A percentile compares a stretch with the other conserved stretches of the same genome.
Conservation (phyloP, 2,888 invertebrate species). For the Tachystola acroxantha region DNA sequence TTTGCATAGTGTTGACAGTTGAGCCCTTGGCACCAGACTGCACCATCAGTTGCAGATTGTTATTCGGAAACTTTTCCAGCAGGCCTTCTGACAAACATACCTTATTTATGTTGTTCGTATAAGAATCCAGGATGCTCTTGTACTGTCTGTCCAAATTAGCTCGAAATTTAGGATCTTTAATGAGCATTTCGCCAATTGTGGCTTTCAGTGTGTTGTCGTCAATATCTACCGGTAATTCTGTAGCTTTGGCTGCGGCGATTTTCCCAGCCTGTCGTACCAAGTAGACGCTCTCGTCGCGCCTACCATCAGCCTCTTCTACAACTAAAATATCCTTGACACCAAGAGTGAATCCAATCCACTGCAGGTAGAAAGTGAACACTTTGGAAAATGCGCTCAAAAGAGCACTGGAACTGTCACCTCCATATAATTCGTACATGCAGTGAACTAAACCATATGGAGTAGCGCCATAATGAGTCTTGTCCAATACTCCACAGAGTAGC, state of each 20-base stretch:
- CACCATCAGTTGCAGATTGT: slow-evolving; percentile 99
- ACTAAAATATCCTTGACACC: slow-evolving; percentile 97
- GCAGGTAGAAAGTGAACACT: slow-evolving; percentile 93
- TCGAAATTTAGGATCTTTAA: slow-evolving; percentile 86
- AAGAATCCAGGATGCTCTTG: slow-evolving; percentile 87
- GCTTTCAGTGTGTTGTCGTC: slow-evolving; percentile 78
- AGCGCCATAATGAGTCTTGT: slow-evolving; percentile 98
- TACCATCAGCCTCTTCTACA: slow-evolving; percentile 82
- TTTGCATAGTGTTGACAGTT: slow-evolving; percentile 98
- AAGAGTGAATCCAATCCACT: slow-evolving; percentile 94
- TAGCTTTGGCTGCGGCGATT: slow-evolving; percentile 81
- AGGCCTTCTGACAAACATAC: slow-evolving; percentile 91
- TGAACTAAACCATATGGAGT: slow-evolving; percentile 97
- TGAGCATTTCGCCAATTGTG: slow-evolving; percentile 84
- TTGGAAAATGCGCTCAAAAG: slow-evolving; percentile 94
- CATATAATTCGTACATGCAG: slow-evolving; percentile 96
- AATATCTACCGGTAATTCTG: slow-evolving; percentile 81
- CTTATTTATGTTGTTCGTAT: slow-evolving; percentile 94
- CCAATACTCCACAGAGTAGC: slow-evolving; percentile 93
- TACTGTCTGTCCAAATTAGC: slow-evolving; percentile 90
- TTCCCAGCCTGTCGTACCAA: slow-evolving; percentile 81
- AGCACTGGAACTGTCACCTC: slow-evolving; percentile 88
- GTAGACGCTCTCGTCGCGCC: slow-evolving; percentile 83
- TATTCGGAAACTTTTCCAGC: slow-evolving; percentile 91
- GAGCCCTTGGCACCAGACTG: slow-evolving; percentile 99